These are phyloP conservation scores for Notiomystis cincta DNA, from an alignment of 2,113 vertebrate genomes.

Conservation along the genomic window DNA sequence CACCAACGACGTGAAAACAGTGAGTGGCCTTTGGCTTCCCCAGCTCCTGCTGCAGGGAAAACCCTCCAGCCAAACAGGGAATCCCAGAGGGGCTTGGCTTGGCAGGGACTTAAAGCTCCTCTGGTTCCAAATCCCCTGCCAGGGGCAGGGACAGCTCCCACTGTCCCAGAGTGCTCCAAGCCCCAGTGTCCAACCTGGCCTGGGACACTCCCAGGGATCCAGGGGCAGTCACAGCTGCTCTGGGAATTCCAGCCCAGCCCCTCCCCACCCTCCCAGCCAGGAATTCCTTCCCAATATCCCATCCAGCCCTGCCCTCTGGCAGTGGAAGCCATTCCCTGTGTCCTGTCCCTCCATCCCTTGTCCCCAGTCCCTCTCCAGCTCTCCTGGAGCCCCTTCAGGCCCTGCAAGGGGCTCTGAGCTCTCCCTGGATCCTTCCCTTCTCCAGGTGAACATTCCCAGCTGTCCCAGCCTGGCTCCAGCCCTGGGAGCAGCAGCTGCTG, in stretches of 20 bases:
- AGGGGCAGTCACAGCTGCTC: not conserved
- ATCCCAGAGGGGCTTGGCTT: not conserved
- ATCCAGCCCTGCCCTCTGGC: not conserved
- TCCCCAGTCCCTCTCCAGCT: not conserved
- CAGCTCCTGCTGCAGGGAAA: not conserved
- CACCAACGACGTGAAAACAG: constrained; percentile 84
- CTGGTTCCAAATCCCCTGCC: not conserved
- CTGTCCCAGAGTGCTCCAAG: rapidly evolving
- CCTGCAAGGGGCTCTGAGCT: not conserved
- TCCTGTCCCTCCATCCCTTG: not conserved
- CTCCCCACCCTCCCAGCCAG: not conserved
- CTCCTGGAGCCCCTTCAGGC: not conserved
- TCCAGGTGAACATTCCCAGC: not conserved
- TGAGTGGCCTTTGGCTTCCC: constrained; percentile 19
- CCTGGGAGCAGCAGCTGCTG: not conserved
- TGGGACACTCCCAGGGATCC: not conserved
- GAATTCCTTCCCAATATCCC: not conserved
- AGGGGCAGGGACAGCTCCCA: rapidly evolving
- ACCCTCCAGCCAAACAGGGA: not conserved
- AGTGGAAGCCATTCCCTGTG: not conserved
- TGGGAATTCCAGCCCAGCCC: not conserved
- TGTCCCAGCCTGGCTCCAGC: not conserved
- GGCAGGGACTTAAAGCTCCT: not conserved
- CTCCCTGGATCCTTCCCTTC: rapidly evolving
- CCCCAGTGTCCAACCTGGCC: not conserved